Conservation (phyloP, 2,888 invertebrate species). For the Julus scanicus region DNA sequence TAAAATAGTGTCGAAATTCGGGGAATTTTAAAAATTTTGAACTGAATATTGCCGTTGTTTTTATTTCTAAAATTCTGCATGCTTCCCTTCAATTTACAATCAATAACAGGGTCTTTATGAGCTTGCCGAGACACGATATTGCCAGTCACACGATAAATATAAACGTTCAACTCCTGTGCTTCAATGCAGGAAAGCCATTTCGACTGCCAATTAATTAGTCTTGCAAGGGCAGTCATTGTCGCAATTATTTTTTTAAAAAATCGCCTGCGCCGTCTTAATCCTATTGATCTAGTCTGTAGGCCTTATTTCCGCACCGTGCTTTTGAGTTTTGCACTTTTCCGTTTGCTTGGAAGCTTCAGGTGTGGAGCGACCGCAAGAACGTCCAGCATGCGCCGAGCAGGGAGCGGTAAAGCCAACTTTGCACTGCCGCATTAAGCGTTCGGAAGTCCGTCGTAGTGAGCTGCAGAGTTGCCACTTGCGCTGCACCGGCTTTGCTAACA, state of each 20-base stretch:
- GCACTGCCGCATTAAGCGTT: neutral
- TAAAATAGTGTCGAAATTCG: too few species aligned
- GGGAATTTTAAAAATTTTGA: too few species aligned
- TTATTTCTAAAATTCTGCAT: too few species aligned
- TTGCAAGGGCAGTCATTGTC: neutral
- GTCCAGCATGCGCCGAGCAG: neutral
- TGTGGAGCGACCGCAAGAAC: neutral
- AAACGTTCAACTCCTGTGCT: too few species aligned
- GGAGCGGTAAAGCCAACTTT: neutral
- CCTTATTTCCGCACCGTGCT: slow-evolving; percentile 14
- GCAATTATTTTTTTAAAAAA: neutral
- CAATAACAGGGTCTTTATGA: neutral
- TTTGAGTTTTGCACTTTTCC: slow-evolving; percentile 28
- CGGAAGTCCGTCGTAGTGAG: neutral
- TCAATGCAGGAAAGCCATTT: neutral
- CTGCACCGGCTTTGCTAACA: slow-evolving; percentile 22
- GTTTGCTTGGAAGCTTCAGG: neutral
- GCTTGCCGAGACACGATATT: neutral
- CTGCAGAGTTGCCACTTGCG: neutral
- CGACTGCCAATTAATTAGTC: neutral
- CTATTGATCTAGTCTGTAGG: slow-evolving; percentile 2
- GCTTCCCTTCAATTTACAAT: too few species aligned
- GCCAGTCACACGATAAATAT: neutral
- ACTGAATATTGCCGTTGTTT: too few species aligned
- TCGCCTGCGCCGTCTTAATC: neutral